Percentiles rank a stretch among this genome's conserved stretches.
These are phyloP conservation scores for Drosophila serrata DNA, from an alignment of 1,140 invertebrate species.

Conservation along the genomic window DNA sequence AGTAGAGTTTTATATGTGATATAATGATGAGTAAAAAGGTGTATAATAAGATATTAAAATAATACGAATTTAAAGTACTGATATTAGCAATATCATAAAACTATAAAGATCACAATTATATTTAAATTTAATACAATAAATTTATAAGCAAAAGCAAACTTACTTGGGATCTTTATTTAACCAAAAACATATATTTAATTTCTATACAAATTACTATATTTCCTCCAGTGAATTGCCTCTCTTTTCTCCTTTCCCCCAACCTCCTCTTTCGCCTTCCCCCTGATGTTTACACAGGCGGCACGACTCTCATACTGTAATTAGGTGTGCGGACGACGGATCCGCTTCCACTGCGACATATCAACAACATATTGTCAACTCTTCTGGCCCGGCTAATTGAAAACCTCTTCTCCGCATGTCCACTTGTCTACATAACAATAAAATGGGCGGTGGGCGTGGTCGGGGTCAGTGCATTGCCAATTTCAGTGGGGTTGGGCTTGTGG, in stretches of 20 bases:
- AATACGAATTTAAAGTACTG: neutral
- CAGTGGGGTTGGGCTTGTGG: neutral
- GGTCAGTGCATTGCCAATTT: slow-evolving; percentile 50
- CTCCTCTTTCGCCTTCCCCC: neutral
- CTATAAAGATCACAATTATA: neutral
- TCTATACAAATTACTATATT: neutral
- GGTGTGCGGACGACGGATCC: slow-evolving; percentile 31
- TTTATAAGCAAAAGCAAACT: no score
- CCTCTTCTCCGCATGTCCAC: slow-evolving; percentile 41
- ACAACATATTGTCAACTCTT: slow-evolving; percentile 59
- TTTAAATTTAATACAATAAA: no score
- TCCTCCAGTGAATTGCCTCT: slow-evolving; percentile 5
- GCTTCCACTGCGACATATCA: slow-evolving; percentile 41
- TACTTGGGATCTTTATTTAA: neutral
- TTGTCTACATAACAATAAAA: slow-evolving; percentile 52
- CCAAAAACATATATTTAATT: neutral
- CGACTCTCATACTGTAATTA: slow-evolving; percentile 75
- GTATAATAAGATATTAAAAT: neutral
- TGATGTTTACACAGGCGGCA: slow-evolving; percentile 76
- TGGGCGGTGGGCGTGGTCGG: slow-evolving; percentile 39
- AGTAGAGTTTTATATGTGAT: neutral
- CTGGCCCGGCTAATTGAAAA: slow-evolving; percentile 59
- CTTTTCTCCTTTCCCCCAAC: neutral
- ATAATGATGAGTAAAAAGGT: no score
- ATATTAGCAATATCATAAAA: no score